These are phyloP conservation scores for Adineta ricciae DNA, from an alignment of 2,888 invertebrate genomes.

Conservation along the genomic window DNA sequence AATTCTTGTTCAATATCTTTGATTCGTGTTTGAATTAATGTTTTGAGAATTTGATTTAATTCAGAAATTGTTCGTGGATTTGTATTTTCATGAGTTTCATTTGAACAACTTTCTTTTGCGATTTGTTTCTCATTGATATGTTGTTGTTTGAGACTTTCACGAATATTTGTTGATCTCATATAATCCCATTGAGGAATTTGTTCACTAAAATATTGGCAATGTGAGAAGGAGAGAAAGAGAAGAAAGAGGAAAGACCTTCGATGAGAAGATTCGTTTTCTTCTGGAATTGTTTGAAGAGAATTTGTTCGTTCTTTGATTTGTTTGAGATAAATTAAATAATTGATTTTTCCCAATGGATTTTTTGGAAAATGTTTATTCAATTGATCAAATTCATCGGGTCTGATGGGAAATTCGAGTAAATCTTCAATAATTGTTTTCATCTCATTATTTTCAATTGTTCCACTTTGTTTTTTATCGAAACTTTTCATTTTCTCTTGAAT, in stretches of 20 bases:
- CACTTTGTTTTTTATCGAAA: neutral
- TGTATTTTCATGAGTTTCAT: slow-evolving; percentile 24
- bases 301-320: neutral
- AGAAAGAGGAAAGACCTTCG: too few relatives aligned
- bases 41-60: slow-evolving; percentile 24
- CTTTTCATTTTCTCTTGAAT: neutral
- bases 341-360: neutral
- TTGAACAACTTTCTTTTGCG: neutral
- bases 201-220: neutral
- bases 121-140: slow-evolving; percentile 23
- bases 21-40: slow-evolving; percentile 19
- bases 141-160: neutral
- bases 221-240: too few relatives aligned
- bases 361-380: neutral
- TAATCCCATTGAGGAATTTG: neutral
- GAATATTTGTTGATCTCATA: neutral
- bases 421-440: neutral
- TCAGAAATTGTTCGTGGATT: neutral
- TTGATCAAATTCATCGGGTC: neutral
- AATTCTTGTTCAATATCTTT: slow-evolving; percentile 42
- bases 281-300: too few relatives aligned
- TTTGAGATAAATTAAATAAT: neutral
- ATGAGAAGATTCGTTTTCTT: too few relatives aligned
- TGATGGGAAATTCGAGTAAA: neutral
- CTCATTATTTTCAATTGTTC: neutral